Percentiles rank a stretch among this genome's conserved stretches.
Evolutionary conservation across 2,888 invertebrate species (phyloP).

Genomic region (Rhodophaea formosa): DNA sequence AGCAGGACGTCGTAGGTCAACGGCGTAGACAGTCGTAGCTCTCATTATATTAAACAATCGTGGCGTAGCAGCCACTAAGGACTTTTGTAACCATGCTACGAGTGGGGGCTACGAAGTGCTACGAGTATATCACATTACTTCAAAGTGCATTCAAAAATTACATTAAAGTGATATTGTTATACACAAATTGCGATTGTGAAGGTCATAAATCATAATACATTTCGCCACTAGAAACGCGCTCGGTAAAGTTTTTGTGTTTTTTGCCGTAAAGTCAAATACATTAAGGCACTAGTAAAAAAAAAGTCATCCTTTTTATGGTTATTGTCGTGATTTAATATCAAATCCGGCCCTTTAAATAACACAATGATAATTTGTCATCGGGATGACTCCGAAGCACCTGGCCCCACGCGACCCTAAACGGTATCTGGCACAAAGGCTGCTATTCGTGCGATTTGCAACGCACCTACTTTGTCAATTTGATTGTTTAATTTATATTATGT

Average conservation of each 20-base stretch:
- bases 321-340: conserved; percentile 43
- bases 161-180: no score
- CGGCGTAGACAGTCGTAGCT: neutral
- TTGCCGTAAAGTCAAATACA: conserved; percentile 48
- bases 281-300: conserved; percentile 46
- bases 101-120: neutral
- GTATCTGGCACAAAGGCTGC: conserved; percentile 30
- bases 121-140: neutral
- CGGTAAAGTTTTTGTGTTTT: neutral
- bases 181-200: neutral
- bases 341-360: conserved; percentile 54
- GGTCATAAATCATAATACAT: neutral
- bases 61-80: neutral
- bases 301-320: conserved; percentile 54
- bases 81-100: neutral
- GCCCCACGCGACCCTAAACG: conserved; percentile 67
- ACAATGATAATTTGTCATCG: conserved; percentile 78
- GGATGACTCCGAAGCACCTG: conserved; percentile 66
- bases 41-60: no score
- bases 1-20: neutral
- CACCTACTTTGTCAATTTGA: conserved; percentile 69
- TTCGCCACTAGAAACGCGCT: neutral
- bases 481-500: conserved; percentile 80
- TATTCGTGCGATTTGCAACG: conserved; percentile 64
- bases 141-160: no score